Evolutionary conservation across 2,113 vertebrate species (phyloP), one percentile per base, ranked within the genome.

Genomic region (Indicator maculatus): DNA sequence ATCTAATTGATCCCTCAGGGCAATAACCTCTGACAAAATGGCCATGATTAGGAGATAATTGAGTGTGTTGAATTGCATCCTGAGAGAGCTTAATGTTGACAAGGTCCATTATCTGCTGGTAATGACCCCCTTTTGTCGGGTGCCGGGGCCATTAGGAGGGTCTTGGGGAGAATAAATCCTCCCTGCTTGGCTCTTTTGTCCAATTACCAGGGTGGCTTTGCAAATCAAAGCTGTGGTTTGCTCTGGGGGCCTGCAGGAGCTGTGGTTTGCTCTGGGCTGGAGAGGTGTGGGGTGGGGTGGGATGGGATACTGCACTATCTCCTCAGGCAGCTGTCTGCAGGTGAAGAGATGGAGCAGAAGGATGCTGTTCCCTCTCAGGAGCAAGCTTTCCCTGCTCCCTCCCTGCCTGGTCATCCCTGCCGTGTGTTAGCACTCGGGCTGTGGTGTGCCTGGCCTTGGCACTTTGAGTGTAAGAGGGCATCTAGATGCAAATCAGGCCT

Each of bases 1-100:
- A 89, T 83, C 80, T 93, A 98, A 98, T 98, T 97, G 98, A 98
- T 97, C 97, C 97, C 98, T 97, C 56, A 80, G 97, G 97, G 97
- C 98, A 97, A 97, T 97, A 97, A 97, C 98, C 98, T 98, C 97
- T 97, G 98, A 98, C 97, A 98, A 97, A 98, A 96, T 23, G 94
- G 97, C 90, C 97, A 96, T 96, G 98, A 98, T 97, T 89, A 97
- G 96, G 95, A 97, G 97, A 98, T 98, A 98, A 98, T 98, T 97
- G 98, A 97, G 96, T 96, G 97, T 90, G 90, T 79, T 78, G 96
- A 97, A 96, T 88, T 93, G 96, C 90, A 90, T 96, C 97, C 96
- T 91, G 67, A 95, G 96, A 96, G 96, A 96, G 93, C 96, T 88
- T 96, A 96, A 96, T 47, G 96, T 84, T 96, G 97, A 97, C 97